These are phyloP conservation scores for Telmatherina bonti DNA, from an alignment of 2,797 vertebrate genomes.

Conservation along the genomic window DNA sequence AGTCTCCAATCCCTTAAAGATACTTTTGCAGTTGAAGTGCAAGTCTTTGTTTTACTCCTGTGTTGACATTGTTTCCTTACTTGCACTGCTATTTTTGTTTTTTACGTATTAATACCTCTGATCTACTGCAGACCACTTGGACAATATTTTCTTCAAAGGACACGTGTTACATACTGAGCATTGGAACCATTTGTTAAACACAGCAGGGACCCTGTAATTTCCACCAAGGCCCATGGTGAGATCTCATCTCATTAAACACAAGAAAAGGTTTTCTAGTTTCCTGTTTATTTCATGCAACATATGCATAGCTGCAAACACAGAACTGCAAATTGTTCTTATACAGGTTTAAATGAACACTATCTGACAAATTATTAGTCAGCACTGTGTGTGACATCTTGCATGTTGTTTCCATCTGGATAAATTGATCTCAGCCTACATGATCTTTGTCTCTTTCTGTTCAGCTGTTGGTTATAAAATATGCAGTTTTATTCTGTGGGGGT, in stretches of 20 bases:
- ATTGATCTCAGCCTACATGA: slow-evolving; percentile 6
- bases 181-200: not conserved
- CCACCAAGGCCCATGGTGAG: not conserved
- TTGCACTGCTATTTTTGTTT: slow-evolving; percentile 4
- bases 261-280: slow-evolving; percentile 7
- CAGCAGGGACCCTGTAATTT: slow-evolving; percentile 11
- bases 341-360: slow-evolving; percentile 6
- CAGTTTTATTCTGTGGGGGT: not conserved
- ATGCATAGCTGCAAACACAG: not conserved
- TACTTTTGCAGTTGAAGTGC: not conserved
- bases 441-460: not conserved
- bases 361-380: not conserved
- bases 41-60: not conserved
- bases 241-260: slow-evolving; percentile 13
- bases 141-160: slow-evolving; percentile 19
- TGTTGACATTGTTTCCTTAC: not conserved
- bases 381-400: not conserved
- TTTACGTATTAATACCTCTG: slow-evolving; percentile 17
- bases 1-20: not conserved
- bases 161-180: slow-evolving; percentile 11
- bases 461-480: slow-evolving; percentile 16
- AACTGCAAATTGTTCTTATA: slow-evolving; percentile 5
- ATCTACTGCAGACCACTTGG: slow-evolving; percentile 10
- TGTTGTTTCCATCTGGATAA: slow-evolving; percentile 4
- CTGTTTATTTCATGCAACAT: slow-evolving; percentile 17